Evolutionary conservation across 2,113 vertebrate genomes (phyloP), one percentile per base, ranked within the genome.

Genomic region (Pollachius pollachius): DNA sequence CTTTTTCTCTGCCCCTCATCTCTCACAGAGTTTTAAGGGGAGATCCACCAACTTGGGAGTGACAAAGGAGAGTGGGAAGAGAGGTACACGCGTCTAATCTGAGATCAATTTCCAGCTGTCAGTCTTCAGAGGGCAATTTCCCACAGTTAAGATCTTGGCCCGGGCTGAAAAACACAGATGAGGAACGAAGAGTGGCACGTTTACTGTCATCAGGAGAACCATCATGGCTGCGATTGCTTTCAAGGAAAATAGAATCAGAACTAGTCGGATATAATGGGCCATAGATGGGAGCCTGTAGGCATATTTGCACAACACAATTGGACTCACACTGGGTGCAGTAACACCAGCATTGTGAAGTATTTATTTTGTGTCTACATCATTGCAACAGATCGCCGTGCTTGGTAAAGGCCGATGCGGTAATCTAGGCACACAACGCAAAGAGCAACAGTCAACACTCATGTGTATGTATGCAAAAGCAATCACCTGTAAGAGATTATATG

Each of bases 401-500:
- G 70, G 72, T 57, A 57, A 57, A 57, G n/a, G 54, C n/a, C n/a
- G 54, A 17, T 57, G 15, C 17, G 1, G 54, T 9, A 17, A 17
- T 57, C n/a, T 13, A 17, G 1, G 15, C 54, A 13, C 54, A 7
- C 54, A 13, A 57, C 16, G 15, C n/a, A 17, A 57, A 57, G 16
- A 13, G 41, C 1, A 12, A 48, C 8, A 16, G 54, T 13, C 54
- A 23, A 23, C 23, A 23, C 23, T 54, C 52, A 4, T 34, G 30
- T 4, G 79, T 71, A 65, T 74, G 77, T 63, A 69, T 73, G 75
- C 81, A 76, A 84, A 34, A 34, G 15, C 77, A 79, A 90, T 92
- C 93, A 95, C 94, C 94, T 94, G 94, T 90, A 92, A 94, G 90
- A 90, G 92, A 95, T 95, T 62, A 37, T 57, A 16, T 23, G 59